These are phyloP conservation scores for Cairina moschata DNA, from an alignment of 2,113 vertebrate genomes.

Conservation along the genomic window DNA sequence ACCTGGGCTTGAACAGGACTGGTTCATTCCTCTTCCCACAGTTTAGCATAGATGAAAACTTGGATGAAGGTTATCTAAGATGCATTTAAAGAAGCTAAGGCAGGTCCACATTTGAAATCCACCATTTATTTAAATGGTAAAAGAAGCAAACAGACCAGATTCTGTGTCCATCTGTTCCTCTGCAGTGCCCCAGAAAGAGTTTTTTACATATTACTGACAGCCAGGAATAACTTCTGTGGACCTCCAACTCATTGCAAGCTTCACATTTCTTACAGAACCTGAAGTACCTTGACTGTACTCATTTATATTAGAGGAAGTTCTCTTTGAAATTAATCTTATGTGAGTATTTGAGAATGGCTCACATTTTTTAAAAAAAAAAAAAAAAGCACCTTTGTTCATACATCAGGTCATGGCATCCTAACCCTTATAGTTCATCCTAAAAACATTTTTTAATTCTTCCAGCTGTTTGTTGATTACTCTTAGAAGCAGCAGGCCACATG, in stretches of 20 bases:
- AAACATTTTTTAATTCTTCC: neutral
- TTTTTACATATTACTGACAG: neutral
- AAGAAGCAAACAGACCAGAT: neutral
- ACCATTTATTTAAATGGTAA: neutral
- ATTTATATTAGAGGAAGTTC: neutral
- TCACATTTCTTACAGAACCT: neutral
- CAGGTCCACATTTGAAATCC: neutral
- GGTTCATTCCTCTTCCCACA: neutral
- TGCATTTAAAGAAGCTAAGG: neutral
- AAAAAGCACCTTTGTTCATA: neutral
- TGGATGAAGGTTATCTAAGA: neutral
- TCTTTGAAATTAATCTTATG: neutral
- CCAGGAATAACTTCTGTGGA: neutral
- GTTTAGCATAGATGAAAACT: neutral
- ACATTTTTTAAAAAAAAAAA: neutral
- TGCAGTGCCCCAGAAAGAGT: neutral
- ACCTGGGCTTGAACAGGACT: neutral
- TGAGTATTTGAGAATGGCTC: neutral
- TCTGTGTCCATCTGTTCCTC: neutral
- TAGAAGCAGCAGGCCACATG: neutral
- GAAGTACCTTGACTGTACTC: neutral
- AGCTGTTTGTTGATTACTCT: neutral
- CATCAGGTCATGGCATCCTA: neutral
- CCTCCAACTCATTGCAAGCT: neutral
- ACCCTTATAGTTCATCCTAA: neutral